Evolutionary conservation across 2,797 vertebrate genomes (phyloP).

Genomic region (Eutrigla gurnardus): DNA sequence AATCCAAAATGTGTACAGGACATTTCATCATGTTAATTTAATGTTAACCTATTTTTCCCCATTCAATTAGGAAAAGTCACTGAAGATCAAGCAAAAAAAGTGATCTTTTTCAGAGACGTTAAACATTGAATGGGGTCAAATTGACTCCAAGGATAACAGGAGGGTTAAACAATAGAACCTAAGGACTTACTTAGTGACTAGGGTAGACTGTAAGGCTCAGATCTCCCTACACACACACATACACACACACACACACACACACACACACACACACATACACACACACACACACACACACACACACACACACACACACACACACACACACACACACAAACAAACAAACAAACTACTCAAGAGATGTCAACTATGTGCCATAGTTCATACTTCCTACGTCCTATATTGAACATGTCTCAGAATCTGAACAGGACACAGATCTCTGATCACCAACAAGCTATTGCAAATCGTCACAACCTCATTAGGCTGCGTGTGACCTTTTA

Average conservation of each 20-base stretch:
- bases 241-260: too few species aligned
- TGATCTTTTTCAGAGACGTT: too few species aligned
- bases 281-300: too few species aligned
- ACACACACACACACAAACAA: not conserved
- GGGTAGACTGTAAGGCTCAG: not conserved
- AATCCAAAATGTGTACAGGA: too few species aligned
- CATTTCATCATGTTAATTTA: too few species aligned
- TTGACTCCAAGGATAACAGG: too few species aligned
- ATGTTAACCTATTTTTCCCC: too few species aligned
- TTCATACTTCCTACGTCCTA: constrained; percentile 16
- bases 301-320: not conserved
- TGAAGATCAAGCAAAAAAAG: too few species aligned
- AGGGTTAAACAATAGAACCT: not conserved
- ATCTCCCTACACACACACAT: not conserved
- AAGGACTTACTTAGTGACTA: too few species aligned
- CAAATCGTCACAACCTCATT: constrained; percentile 5
- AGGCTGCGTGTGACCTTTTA: constrained; percentile 11
- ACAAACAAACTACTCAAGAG: not conserved
- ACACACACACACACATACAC: too few species aligned
- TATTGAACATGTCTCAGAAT: not conserved
- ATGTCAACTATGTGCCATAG: constrained; percentile 5
- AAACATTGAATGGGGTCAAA: too few species aligned
- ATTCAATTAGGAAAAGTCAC: too few species aligned
- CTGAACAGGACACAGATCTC: not conserved
- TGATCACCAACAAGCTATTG: constrained; percentile 14